phyloP scores from a whole-genome alignment of 1,140 invertebrate genomes.

The Drosophila arizonae region DNA sequence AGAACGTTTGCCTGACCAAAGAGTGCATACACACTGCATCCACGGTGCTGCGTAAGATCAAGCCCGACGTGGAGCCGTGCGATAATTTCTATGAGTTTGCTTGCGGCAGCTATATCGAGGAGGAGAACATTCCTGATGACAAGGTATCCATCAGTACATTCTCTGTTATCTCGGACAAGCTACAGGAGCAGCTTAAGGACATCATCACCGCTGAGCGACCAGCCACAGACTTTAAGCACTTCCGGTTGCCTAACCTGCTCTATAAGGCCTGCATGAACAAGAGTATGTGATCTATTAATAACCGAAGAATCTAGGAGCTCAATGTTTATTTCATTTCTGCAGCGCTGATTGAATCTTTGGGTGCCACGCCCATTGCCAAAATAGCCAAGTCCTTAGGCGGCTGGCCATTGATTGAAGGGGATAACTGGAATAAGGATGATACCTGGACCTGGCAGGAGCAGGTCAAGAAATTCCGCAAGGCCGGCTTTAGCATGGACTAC shows the following conservation, averaged over 20 bases:
- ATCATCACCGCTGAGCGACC: constrained; percentile 88
- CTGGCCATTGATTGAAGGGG: constrained; percentile 93
- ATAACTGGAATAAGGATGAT: constrained; percentile 88
- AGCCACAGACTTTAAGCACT: constrained; percentile 88
- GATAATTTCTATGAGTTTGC: constrained; percentile 94
- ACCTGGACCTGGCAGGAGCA: constrained; percentile 91
- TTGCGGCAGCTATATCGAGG: constrained; percentile 89
- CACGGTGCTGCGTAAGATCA: constrained; percentile 88
- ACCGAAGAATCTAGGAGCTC: neutral
- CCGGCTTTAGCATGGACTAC: constrained; percentile 94
- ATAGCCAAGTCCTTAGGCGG: constrained; percentile 92
- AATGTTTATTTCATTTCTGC: constrained; percentile 41
- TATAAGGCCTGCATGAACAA: constrained; percentile 94
- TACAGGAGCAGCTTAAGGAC: constrained; percentile 90
- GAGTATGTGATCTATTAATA: constrained; percentile 85
- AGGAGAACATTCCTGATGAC: constrained; percentile 91
- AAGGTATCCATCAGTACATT: constrained; percentile 91
- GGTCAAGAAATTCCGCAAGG: constrained; percentile 90
- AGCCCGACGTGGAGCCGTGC: constrained; percentile 90
- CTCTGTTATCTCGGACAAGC: constrained; percentile 90
- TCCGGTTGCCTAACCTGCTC: constrained; percentile 89
- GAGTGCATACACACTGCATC: constrained; percentile 90
- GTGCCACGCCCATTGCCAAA: constrained; percentile 87
- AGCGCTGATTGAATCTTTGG: constrained; percentile 89
- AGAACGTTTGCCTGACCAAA: constrained; percentile 85